phyloP scores from a whole-genome alignment of 2,113 vertebrate genomes.

The Labeo catla region DNA sequence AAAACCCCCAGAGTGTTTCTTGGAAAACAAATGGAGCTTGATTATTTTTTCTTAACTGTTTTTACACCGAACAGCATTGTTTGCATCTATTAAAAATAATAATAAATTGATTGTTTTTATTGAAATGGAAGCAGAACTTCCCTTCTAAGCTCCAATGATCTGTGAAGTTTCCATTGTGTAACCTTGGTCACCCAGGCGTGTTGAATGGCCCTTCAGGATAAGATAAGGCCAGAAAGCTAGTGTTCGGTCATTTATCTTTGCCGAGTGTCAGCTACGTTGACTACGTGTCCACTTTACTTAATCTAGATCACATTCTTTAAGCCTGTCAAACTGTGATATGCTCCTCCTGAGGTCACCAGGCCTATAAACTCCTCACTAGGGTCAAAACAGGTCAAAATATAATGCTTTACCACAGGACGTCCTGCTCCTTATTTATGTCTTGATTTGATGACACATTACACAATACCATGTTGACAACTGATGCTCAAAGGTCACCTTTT shows the following conservation, averaged over 20 bases:
- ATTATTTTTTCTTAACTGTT: neutral
- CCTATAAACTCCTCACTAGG: neutral
- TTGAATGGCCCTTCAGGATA: constrained; percentile 32
- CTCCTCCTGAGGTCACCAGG: constrained; percentile 31
- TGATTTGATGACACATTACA: neutral
- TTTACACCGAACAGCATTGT: neutral
- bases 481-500: neutral
- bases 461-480: neutral
- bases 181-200: constrained; percentile 14
- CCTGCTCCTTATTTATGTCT: neutral
- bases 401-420: neutral
- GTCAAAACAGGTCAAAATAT: constrained; percentile 18
- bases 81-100: neutral
- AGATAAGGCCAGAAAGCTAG: constrained; percentile 19
- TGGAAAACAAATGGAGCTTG: neutral
- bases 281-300: constrained; percentile 28
- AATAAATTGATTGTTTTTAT: neutral
- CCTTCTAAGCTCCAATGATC: neutral
- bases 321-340: constrained; percentile 18
- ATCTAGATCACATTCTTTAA: constrained; percentile 30
- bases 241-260: constrained; percentile 25
- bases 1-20: neutral
- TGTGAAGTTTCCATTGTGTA: constrained; percentile 20
- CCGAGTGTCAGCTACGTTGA: constrained; percentile 35
- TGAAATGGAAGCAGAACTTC: constrained; percentile 10